Conservation (phyloP, 2,797 vertebrate genomes). For the Harpagifer antarcticus region DNA sequence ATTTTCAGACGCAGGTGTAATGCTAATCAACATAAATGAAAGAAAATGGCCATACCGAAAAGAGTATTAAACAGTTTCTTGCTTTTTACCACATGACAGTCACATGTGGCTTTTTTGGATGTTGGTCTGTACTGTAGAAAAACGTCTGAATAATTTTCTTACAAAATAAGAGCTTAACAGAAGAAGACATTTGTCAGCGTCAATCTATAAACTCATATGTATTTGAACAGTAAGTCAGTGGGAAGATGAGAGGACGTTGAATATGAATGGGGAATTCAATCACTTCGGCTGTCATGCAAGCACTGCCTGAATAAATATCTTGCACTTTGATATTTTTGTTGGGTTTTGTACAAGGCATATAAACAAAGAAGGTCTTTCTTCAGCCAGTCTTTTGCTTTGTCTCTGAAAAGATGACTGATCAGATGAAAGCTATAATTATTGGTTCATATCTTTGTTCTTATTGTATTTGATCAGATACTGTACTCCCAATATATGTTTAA, state of each 20-base stretch:
- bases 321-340: constrained; percentile 15
- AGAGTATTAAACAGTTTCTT: background rate
- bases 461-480: constrained; percentile 11
- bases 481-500: background rate
- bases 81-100: background rate
- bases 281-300: constrained; percentile 29
- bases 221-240: constrained; percentile 38
- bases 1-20: background rate
- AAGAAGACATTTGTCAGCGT: constrained; percentile 26
- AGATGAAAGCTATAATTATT: constrained; percentile 12
- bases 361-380: constrained; percentile 13
- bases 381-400: constrained; percentile 1
- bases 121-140: background rate
- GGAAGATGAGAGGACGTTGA: constrained; percentile 39
- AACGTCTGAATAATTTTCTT: constrained; percentile 4
- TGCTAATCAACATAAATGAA: background rate
- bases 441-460: background rate
- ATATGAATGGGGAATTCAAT: constrained; percentile 39
- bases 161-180: constrained; percentile 3
- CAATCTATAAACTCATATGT: constrained; percentile 45
- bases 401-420: constrained; percentile 6
- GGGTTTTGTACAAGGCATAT: constrained; percentile 7
- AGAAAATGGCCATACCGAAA: background rate
- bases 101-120: background rate
- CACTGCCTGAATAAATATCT: constrained; percentile 15